Percentiles rank a stretch among this genome's conserved stretches.
Evolutionary conservation across 2,888 invertebrate genomes (phyloP).

Genomic region (Nemurella pictetii): DNA sequence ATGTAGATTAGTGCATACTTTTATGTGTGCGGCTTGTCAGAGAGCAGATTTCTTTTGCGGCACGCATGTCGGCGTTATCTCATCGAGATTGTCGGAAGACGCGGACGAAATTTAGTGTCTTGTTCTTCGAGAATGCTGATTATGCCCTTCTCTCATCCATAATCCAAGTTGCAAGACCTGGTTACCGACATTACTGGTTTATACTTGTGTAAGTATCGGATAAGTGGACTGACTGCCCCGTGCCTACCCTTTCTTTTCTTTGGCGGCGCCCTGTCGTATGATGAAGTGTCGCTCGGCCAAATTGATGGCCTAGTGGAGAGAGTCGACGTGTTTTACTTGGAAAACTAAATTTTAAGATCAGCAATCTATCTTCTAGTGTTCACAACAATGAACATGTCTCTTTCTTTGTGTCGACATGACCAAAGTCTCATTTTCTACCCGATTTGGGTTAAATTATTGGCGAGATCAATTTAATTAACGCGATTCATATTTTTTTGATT

Average conservation of each 20-base stretch:
- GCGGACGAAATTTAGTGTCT: neutral
- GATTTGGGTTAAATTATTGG: neutral
- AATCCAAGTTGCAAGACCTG: neutral
- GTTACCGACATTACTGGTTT: neutral
- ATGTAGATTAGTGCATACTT: neutral
- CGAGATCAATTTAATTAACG: neutral
- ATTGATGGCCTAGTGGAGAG: neutral
- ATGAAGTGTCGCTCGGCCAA: neutral
- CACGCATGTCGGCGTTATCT: neutral
- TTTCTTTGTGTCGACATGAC: neutral
- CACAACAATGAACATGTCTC: neutral
- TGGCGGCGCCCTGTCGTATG: neutral
- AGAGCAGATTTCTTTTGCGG: neutral
- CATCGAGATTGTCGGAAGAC: neutral
- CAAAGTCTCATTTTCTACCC: neutral
- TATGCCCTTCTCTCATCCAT: neutral
- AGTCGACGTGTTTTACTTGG: neutral
- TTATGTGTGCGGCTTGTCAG: too few species aligned
- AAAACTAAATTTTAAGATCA: neutral
- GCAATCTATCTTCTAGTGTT: neutral
- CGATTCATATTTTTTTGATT: neutral
- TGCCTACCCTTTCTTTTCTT: neutral
- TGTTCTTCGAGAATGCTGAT: neutral
- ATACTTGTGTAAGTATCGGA: neutral
- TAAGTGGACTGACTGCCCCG: neutral